Base-by-base conservation (phyloP, 2,888 invertebrate species). In the Orchesellides sinensis region DNA sequence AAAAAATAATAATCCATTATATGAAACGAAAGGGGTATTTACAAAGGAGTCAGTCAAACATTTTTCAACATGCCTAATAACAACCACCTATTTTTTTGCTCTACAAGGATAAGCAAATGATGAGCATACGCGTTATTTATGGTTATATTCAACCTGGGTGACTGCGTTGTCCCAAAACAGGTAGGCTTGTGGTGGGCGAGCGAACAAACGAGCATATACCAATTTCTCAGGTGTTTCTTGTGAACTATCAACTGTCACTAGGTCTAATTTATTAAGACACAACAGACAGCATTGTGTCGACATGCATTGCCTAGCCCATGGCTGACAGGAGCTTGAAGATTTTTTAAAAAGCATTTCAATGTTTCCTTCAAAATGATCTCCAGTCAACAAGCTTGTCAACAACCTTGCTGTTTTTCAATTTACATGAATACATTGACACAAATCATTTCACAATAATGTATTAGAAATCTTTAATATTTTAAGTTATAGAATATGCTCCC, bases 201-300 rank as follows among this genome's bases (percentile, higher is more conserved):
- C 59, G 27, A 69, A 63, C 69, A 66, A 32, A 40, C 65, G 6
- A 6, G 17, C 54, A 54, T 54, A 69, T 63, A 80, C 65, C 25
- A 80, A 79, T 65, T 52, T 74, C 63, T 82, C 79, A 70, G 81
- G 68, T 81, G 74, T 69, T 74, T 81, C 61, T 59, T 69, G 74
- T 81, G 74, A 81, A 74, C 74, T 73, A 72, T 80, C 81, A 81
- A 74, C 81, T 74, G 81, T 82, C 82, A 61, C 82, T 74, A 19
- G 68, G 47, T 45, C 75, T 82, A 82, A 82, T 82, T 82, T 82
- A 82, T 82, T 82, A 82, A 82, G 82, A 82, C 82, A 82, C 75
- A 75, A 82, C 82, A 68, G 81, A 61, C 74, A 81, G 82, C 74
- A 82, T 74, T 82, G 82, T 82, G 82, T 82, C 82, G 74, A 82